Evolutionary conservation across 2,888 invertebrate genomes (phyloP), one percentile per base, ranked within the genome.

Genomic region (Ophioninae sp.): DNA sequence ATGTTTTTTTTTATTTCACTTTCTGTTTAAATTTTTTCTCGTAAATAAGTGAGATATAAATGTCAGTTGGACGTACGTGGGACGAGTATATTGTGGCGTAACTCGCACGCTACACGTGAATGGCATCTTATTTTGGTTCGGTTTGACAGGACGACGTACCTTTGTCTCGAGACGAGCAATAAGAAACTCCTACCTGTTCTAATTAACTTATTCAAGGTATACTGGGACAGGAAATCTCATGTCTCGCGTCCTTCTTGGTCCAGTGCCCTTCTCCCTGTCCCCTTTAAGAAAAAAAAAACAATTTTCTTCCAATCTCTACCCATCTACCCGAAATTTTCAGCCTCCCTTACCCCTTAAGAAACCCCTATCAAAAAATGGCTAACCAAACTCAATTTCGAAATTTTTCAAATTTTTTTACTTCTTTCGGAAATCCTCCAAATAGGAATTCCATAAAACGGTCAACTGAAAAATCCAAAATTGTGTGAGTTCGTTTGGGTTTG

Each of bases 151-250:
- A 87, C 88, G 85, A 7, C 23, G 22, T 83, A 80, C 84, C 88
- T 89, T 92, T 93, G 91, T 92, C 88, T 89, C 88, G 67, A 30
- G n/a, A 17, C 77, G 79, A 78, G 74, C 67, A 88, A 87, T 85
- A 88, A 88, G 89, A 90, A 90, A 89, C 89, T 88, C 89, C 89
- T 92, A 91, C 91, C 92, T 91, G 92, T 88, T 89, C 86, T 90
- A 91, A 93, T 93, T 93, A 92, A 91, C 92, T 90, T 90, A 92
- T 92, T 92, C 92, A 93, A 84, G 82, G 82, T 85, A 88, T 88
- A 88, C 86, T 87, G 82, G 6, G 63, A 88, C 92, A 89, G 92
- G 90, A 92, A 90, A 91, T 90, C 89, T 91, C 88, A 89, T 91
- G 91, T 90, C 91, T 88, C 81, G 73, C 64, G 72, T 69, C 17